Percentiles rank a stretch among this genome's conserved stretches.
Evolutionary conservation across 2,888 invertebrate genomes (phyloP).

Genomic region (Dryobota labecula): DNA sequence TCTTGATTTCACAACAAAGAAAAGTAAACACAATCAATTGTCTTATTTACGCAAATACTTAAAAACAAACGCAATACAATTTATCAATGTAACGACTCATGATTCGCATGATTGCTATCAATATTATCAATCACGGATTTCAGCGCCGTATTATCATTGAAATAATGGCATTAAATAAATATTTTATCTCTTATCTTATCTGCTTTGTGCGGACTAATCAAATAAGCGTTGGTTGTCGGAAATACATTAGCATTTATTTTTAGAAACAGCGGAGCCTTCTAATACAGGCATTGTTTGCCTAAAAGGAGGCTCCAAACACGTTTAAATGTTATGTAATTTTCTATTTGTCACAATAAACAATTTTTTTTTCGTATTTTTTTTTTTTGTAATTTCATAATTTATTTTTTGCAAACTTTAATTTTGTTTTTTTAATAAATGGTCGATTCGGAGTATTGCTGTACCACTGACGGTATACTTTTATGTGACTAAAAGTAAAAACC

Average conservation of each 20-base stretch:
- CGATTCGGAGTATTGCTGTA: neutral
- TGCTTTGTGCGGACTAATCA: slow-evolving; percentile 33
- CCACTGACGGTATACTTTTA: neutral
- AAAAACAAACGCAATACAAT: slow-evolving; percentile 8
- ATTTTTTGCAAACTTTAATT: slow-evolving; percentile 1
- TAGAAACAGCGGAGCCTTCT: no score
- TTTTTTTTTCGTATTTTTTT: no score
- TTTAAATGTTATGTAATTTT: no score
- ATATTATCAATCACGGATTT: slow-evolving; percentile 47
- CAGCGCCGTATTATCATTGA: slow-evolving; percentile 25
- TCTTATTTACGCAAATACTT: neutral
- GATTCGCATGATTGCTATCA: slow-evolving; percentile 14
- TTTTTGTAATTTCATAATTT: no score
- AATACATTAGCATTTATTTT: slow-evolving; percentile 49
- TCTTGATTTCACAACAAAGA: neutral
- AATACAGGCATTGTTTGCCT: no score
- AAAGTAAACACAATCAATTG: neutral
- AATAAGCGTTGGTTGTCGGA: slow-evolving; percentile 37
- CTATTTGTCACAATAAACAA: no score
- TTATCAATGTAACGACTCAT: slow-evolving; percentile 7
- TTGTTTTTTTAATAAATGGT: neutral
- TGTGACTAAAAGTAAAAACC: neutral
- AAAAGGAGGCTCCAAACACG: no score
- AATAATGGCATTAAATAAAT: slow-evolving; percentile 47
- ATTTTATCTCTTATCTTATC: slow-evolving; percentile 37